phyloP scores from a whole-genome alignment of 2,797 vertebrate species.

The Mormyrus hasselquistii region DNA sequence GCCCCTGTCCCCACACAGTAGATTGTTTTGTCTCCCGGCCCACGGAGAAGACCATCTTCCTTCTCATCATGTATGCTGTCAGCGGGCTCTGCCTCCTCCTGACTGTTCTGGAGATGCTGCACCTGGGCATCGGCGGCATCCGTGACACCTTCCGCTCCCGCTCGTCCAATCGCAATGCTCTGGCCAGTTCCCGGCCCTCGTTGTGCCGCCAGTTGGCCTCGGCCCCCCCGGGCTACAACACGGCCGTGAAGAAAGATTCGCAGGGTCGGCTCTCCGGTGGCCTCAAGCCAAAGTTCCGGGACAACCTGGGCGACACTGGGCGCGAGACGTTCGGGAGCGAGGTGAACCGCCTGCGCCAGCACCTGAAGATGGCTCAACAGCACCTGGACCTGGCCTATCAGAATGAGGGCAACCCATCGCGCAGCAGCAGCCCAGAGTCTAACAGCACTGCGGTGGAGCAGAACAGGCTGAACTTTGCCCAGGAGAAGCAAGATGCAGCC shows the following conservation, averaged over 20 bases:
- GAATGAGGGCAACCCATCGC: conserved; percentile 58
- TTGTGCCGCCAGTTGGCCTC: conserved; percentile 64
- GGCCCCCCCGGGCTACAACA: conserved; percentile 79
- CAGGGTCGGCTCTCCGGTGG: conserved; percentile 44
- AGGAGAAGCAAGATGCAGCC: conserved; percentile 67
- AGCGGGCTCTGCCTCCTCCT: conserved; percentile 78
- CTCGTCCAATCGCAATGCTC: conserved; percentile 18
- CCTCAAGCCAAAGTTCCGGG: conserved; percentile 54
- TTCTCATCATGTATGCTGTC: conserved; percentile 82
- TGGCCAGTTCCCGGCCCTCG: conserved; percentile 39
- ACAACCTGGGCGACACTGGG: conserved; percentile 53
- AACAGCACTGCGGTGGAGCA: conserved; percentile 71
- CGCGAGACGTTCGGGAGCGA: conserved; percentile 59
- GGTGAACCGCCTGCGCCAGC: conserved; percentile 67
- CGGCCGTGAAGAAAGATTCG: conserved; percentile 66
- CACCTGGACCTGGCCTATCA: conserved; percentile 79
- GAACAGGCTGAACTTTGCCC: conserved; percentile 80
- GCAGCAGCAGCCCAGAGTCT: conserved; percentile 76
- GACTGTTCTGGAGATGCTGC: conserved; percentile 76
- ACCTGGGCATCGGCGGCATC: conserved; percentile 76
- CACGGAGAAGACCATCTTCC: conserved; percentile 88
- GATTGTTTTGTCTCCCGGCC: conserved; percentile 87
- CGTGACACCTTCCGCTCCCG: conserved; percentile 64
- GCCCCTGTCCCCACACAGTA: conserved; percentile 82
- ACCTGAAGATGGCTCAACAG: conserved; percentile 77